Conservation (phyloP, 2,113 vertebrate genomes). For the Rhinopomastus cyanomelas region DNA sequence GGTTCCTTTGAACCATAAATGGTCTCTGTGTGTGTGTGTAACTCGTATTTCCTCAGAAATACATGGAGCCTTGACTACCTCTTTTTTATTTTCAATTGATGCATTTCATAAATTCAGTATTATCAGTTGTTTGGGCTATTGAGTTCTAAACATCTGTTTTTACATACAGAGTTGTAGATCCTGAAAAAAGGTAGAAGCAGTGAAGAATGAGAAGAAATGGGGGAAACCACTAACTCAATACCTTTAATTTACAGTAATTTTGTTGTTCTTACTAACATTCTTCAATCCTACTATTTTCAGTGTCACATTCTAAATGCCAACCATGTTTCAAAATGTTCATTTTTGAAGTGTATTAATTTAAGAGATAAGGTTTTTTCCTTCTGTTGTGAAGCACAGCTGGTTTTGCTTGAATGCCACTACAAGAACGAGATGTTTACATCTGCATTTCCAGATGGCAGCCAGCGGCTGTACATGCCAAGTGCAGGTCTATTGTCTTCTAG, state of each 20-base stretch:
- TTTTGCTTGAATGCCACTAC: not conserved
- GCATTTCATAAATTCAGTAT: not conserved
- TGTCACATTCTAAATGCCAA: not conserved
- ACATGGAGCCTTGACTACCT: not conserved
- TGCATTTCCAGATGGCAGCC: not conserved
- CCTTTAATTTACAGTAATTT: not conserved
- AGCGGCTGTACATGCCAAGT: not conserved
- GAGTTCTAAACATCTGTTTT: not conserved
- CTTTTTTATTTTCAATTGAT: not conserved
- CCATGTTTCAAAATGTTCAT: not conserved
- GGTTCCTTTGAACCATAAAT: too few relatives aligned
- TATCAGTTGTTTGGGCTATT: not conserved
- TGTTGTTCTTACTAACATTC: not conserved
- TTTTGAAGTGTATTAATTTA: not conserved
- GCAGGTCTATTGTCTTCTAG: not conserved
- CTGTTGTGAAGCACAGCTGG: not conserved
- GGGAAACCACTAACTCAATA: not conserved
- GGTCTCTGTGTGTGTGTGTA: too few relatives aligned
- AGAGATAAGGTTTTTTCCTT: not conserved
- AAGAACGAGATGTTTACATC: not conserved
- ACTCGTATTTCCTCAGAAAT: not conserved
- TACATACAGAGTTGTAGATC: not conserved
- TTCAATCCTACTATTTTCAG: not conserved
- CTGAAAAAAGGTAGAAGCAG: not conserved
- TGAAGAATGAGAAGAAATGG: not conserved